Percentiles rank a stretch among this genome's conserved stretches.
These are phyloP conservation scores for Clupea harengus DNA, from an alignment of 2,113 vertebrate genomes.

Conservation along the genomic window DNA sequence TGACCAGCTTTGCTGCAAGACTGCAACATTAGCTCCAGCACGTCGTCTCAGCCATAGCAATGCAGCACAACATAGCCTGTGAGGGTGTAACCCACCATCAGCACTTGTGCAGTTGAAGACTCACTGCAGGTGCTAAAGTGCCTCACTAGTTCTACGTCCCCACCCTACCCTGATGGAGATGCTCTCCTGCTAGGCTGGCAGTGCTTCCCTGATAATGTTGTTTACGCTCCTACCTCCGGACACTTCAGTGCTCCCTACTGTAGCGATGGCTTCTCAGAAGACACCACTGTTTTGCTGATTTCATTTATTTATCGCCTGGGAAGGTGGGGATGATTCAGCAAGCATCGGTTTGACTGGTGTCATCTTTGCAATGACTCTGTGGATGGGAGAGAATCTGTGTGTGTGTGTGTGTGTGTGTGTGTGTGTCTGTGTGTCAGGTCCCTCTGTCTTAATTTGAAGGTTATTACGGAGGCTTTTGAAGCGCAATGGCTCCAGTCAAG, in stretches of 20 bases:
- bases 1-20: too few relatives aligned
- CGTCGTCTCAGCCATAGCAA: not conserved
- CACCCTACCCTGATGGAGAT: not conserved
- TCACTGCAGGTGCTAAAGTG: not conserved
- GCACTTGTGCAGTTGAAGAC: too few relatives aligned
- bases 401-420: conserved; percentile 19
- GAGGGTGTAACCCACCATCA: not conserved
- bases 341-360: not conserved
- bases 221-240: not conserved
- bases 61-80: not conserved
- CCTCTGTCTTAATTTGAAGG: conserved; percentile 46
- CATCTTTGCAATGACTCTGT: too few relatives aligned
- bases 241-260: not conserved
- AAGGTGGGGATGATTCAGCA: too few relatives aligned
- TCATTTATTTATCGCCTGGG: too few relatives aligned
- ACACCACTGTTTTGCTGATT: not conserved
- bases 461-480: conserved; percentile 53
- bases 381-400: too few relatives aligned
- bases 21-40: too few relatives aligned
- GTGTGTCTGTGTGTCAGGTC: conserved; percentile 14
- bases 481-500: conserved; percentile 52
- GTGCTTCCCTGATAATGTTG: not conserved
- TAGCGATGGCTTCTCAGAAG: not conserved
- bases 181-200: not conserved
- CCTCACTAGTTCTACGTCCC: not conserved